Evolutionary conservation across 2,888 invertebrate genomes (phyloP), one percentile per base, ranked within the genome.

Genomic region (Netelia inedita): DNA sequence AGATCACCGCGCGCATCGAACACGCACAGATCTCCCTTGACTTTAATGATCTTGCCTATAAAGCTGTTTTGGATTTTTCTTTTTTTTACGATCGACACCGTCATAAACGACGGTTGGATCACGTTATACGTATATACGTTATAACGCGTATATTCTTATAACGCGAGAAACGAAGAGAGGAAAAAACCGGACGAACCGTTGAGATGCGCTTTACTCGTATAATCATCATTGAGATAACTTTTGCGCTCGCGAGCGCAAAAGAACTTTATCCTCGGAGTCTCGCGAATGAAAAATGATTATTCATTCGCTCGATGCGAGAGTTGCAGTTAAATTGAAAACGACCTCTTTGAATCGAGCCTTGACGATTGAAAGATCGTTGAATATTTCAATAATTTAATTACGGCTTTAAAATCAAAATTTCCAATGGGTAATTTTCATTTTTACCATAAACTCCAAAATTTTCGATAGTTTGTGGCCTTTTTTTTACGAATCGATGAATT

Each of bases 1-100:
- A 83, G 83, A 80, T 76, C 84, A 59, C 75, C 66, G 53, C 82
- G 65, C 53, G 21, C 71, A 53, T 41, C 69, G n/a, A 23, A 43
- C 68, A 21, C 66, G 57, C 57, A 35, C 19, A 50, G 41, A 65
- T 55, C 55, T 55, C 55, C 81, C 63, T 79, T 88, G 89, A 87
- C 89, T 92, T 93, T 93, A 93, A 93, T 92, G 93, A 93, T 92
- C 90, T 79, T 88, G 88, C 90, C 90, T 89, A 89, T 93, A 93
- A 92, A 93, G 90, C 88, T 91, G 91, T 92, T 92, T 91, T 86
- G 87, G 89, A 90, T 91, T 92, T 92, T 90, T 91, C 90, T 91
- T 92, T 28, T 90, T 89, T 91, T 91, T 91, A 91, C 85, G 87
- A 83, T 79, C 82, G 68, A 72, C 76, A 79, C 79, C 68, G 72